Conservation (phyloP, 1,140 invertebrate species). For the Ylistrum balloti region DNA sequence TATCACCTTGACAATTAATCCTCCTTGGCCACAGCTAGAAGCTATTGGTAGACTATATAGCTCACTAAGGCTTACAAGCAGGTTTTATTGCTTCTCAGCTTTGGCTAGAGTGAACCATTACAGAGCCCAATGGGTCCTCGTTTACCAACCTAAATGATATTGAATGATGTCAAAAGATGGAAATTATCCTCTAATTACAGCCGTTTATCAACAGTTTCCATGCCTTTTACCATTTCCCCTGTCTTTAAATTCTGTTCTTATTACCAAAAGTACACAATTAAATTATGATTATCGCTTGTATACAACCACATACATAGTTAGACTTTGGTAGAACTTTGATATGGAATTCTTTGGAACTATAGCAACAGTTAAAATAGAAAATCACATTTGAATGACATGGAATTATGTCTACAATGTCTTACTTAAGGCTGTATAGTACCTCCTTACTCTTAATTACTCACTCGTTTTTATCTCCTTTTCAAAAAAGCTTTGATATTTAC, state of each 20-base stretch:
- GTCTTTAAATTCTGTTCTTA: constrained; percentile 29
- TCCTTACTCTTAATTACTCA: too few species aligned
- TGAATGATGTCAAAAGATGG: constrained; percentile 28
- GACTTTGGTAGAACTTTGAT: neutral
- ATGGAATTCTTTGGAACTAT: too few species aligned
- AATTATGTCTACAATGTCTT: too few species aligned
- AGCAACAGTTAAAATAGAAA: too few species aligned
- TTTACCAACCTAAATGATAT: constrained; percentile 20
- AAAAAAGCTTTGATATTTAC: too few species aligned
- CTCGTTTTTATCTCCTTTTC: too few species aligned
- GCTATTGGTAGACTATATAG: neutral
- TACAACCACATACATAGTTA: neutral
- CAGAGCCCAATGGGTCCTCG: neutral
- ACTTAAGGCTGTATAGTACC: too few species aligned
- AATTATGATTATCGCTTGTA: neutral
- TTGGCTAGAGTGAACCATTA: constrained; percentile 1
- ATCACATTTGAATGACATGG: too few species aligned
- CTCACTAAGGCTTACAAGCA: neutral
- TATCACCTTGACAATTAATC: neutral
- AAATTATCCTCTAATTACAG: neutral
- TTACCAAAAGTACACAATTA: neutral
- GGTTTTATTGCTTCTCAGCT: neutral
- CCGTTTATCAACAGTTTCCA: neutral
- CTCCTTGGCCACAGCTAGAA: constrained; percentile 37
- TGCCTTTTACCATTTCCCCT: neutral